Evolutionary conservation across 2,797 vertebrate genomes (phyloP).

Genomic region (Danio kyathit): DNA sequence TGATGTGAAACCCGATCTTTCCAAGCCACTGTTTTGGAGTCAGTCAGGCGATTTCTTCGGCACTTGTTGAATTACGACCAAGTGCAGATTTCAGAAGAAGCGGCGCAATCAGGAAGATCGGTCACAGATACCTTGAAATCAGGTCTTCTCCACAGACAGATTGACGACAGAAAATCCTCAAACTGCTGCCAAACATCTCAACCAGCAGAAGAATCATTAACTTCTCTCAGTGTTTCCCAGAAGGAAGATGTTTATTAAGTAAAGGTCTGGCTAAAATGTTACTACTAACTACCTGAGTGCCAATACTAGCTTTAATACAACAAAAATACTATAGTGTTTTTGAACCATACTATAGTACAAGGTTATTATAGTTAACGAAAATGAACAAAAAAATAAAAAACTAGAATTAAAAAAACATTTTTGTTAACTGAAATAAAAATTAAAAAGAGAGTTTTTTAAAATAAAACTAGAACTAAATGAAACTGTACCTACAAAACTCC

Average conservation of each 20-base stretch:
- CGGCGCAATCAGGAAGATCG: slow-evolving; percentile 14
- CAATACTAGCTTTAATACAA: background rate
- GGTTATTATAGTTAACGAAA: no score
- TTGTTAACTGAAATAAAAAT: no score
- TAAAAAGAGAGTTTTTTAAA: no score
- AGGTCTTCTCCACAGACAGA: background rate
- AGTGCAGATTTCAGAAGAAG: slow-evolving; percentile 30
- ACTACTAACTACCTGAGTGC: background rate
- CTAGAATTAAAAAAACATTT: no score
- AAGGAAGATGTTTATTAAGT: slow-evolving; percentile 21
- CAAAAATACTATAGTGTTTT: no score
- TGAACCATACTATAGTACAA: background rate
- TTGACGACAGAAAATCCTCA: background rate
- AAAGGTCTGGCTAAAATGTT: slow-evolving; percentile 40
- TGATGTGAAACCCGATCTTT: slow-evolving; percentile 68
- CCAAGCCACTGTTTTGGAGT: slow-evolving; percentile 43
- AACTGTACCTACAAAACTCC: no score
- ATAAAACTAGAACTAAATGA: no score
- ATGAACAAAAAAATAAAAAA: no score
- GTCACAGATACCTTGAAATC: slow-evolving; percentile 30
- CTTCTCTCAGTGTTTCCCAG: slow-evolving; percentile 27
- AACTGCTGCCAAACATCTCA: slow-evolving; percentile 3
- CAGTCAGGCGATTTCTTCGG: slow-evolving; percentile 59
- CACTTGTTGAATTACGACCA: slow-evolving; percentile 11
- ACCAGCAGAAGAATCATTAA: slow-evolving; percentile 34